phyloP scores from a whole-genome alignment of 2,888 invertebrate genomes.

The Azorinus chamasolen region DNA sequence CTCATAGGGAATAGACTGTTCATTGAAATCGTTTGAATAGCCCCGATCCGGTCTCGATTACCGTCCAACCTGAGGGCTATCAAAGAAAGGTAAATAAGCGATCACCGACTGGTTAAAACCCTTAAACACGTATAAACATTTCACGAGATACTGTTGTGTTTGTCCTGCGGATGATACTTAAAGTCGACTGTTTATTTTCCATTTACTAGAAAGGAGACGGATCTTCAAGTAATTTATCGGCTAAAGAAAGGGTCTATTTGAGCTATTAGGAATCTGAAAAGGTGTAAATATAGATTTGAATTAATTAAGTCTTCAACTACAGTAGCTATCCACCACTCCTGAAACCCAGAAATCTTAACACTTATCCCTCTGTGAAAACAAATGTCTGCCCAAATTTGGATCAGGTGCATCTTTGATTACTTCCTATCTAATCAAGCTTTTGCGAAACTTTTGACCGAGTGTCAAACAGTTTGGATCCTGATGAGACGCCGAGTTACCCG shows the following conservation, averaged over 20 bases:
- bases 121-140: conserved; percentile 64
- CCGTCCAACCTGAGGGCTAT: conserved; percentile 12
- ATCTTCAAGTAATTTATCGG: conserved; percentile 38
- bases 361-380: no score
- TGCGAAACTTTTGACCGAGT: no score
- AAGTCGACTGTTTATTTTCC: conserved; percentile 65
- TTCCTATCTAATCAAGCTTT: no score
- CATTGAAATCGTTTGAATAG: conserved; percentile 41
- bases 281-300: no score
- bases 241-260: conserved; percentile 33
- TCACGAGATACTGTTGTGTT: conserved; percentile 46
- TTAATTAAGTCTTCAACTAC: no score
- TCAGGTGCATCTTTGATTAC: no score
- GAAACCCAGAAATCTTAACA: no score
- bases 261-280: conserved; percentile 33
- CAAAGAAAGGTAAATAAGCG: conserved; percentile 61
- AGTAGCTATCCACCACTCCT: no score
- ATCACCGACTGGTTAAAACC: conserved; percentile 39
- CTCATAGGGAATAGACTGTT: conserved; percentile 41
- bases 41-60: conserved; percentile 20
- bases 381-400: no score
- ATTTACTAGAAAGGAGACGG: conserved; percentile 51
- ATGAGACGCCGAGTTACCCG: no score
- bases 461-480: no score
- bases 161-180: conserved; percentile 44